Evolutionary conservation across 2,113 vertebrate genomes (phyloP), one percentile per base, ranked within the genome.

Genomic region (Podarcis muralis): DNA sequence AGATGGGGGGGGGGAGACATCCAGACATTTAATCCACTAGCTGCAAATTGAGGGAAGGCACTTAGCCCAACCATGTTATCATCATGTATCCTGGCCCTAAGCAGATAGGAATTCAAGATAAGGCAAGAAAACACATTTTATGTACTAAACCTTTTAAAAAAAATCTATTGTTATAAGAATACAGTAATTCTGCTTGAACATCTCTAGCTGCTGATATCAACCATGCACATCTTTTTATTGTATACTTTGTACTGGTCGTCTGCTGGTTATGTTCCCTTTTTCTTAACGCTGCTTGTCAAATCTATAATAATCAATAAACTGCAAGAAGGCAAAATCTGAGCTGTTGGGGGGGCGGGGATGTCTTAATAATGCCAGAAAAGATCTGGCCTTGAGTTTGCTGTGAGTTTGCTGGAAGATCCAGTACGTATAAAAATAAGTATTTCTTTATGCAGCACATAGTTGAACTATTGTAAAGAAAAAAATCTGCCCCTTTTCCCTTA

Each of bases 271-370:
- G 35, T 32, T 35, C 5, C 69, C 20, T 32, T 23, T 77, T 43
- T 8, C 32, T n/a, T 18, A 80, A 80, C 9, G 6, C 71, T 40
- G n/a, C 22, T 87, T 87, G 65, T 22, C 25, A 35, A 71, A 69
- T 48, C 66, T 81, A 20, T 59, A 59, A 81, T 81, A 72, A 81
- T 81, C 81, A 87, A 87, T 37, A 57, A 87, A 57, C 13, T 57
- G 43, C 6, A 22, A 12, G 43, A 37, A 59, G 32, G 48, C 20
- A 59, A 75, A 75, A 20, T 6, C 1, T 40, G n/a, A 8, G 20
- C 35, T 35, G 3, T 22, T 23, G 30, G 0, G 15, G 15, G 27
- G 3, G 8, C 15, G 4, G 11, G 8, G 6, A 35, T 25, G n/a
- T 25, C 22, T 62, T 27, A 22, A 5, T 59, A 23, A 27, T 59